Base-by-base conservation (phyloP, 1,140 invertebrate genomes). In the Psilanteris sp. region DNA sequence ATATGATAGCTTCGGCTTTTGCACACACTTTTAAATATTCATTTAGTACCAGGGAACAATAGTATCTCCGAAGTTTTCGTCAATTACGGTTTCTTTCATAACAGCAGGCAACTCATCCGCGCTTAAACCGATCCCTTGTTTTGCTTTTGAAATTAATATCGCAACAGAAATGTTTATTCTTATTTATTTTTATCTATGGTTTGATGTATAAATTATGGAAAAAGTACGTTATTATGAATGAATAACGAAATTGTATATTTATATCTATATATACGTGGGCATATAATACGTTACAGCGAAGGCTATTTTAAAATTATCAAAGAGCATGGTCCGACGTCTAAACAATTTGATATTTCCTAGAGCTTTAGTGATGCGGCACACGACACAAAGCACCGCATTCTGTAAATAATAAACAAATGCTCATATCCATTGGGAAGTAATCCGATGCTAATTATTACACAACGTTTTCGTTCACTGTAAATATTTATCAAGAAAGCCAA, bases 381-480 rank as follows among this genome's bases (percentile, higher is more conserved):
- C 70, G 64, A 9, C 59, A 34, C 36, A 48, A 3, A n/a, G 26
- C 50, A 32, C 4, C 43, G 67, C 66, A 36, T 67, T 71, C 24
- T 41, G 62, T 79, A 79, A 77, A 79, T 55, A 71, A 62, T 62
- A 29, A 55, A 26, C 55, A 43, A 62, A 29, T 15, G 32, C 29
- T 46, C 32, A 22, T 39, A 62, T 62, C 24, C 34, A 41, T 20
- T 41, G 48, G 29, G 31, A 61, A 66, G 54, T 59, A 71, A 71
- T 70, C 73, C 41, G 67, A 67, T 48, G 52, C 67, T 67, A 72
- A 68, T 77, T 66, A 77, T 77, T 77, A 72, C 55, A 78, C 44
- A 61, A 57, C 39, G 50, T 67, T 73, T 61, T 67, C 26, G 62
- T 68, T 52, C 41, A 32, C 11, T 13, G 68, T 61, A 68, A 67